phyloP scores from a whole-genome alignment of 30 jellyfish, hydroid and myxozoan species.

The Aurelia sp. region DNA sequence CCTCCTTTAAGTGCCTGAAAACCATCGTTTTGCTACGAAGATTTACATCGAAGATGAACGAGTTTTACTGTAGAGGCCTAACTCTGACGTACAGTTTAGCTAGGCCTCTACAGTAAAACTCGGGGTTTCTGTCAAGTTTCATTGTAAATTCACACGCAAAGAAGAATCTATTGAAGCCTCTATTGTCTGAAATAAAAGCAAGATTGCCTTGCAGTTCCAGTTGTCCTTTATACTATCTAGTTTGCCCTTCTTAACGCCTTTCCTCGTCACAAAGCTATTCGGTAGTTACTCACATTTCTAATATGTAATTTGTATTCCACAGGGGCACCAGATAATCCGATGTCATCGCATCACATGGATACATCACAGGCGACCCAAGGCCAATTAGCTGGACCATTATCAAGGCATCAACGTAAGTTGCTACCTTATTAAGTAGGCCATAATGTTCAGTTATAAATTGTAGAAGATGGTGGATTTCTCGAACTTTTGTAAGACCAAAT shows the following conservation, averaged over 20 bases:
- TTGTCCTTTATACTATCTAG: too few species aligned
- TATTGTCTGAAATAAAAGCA: too few species aligned
- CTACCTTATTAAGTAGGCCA: background rate
- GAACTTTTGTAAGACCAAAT: too few species aligned
- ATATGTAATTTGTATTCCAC: background rate
- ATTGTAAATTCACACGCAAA: too few species aligned
- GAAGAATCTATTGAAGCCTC: too few species aligned
- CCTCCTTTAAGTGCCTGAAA: background rate
- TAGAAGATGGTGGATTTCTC: background rate
- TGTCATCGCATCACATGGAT: conserved; percentile 44
- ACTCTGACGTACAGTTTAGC: too few species aligned
- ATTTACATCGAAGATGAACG: background rate
- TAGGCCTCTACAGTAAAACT: too few species aligned
- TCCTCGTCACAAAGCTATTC: background rate
- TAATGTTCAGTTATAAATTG: background rate
- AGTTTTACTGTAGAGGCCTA: background rate
- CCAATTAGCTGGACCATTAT: conserved; percentile 75
- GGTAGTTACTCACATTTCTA: background rate
- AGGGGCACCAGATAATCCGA: conserved; percentile 31
- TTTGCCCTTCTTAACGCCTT: background rate
- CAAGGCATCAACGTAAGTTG: conserved; percentile 86
- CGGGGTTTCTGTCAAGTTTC: too few species aligned
- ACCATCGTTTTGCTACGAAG: background rate
- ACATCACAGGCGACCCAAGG: conserved; percentile 60
- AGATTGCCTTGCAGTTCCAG: too few species aligned